Evolutionary conservation across 2,113 vertebrate genomes (phyloP), one percentile per base, ranked within the genome.

Genomic region (Chrysemys picta): DNA sequence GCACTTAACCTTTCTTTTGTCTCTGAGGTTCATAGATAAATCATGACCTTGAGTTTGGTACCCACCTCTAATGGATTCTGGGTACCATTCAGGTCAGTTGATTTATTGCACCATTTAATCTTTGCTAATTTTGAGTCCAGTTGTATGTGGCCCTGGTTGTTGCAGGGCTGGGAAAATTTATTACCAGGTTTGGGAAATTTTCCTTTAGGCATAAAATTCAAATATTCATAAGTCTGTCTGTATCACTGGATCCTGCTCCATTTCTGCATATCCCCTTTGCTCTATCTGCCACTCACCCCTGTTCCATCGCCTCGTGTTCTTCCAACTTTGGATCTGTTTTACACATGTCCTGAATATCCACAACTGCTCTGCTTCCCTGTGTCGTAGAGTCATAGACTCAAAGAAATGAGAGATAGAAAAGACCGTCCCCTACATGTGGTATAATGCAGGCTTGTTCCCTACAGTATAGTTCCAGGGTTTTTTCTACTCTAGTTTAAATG

Each of bases 131-230:
- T 59, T 59, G 81, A 59, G 38, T 45, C 56, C 56, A 45, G 25
- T 56, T 57, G 42, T 57, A 45, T 29, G 38, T 56, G 54, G 81
- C 45, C 53, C 81, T 42, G 38, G 25, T 56, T 82, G 27, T 56
- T 56, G 80, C 8, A 29, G 27, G 25, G 17, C 14, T 57, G 57
- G 62, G 38, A 80, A 80, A 91, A 38, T 84, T 35, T 91, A 82
- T 83, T 84, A 96, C 81, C 87, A 90, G n/a, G 53, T 38, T 82
- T 90, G 38, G 54, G 54, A 38, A 83, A 69, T 80, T 91, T 72
- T 87, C 57, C 50, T 84, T 84, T 84, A 83, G 85, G 69, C 59
- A 56, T 81, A 50, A 72, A 76, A 16, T 3, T 14, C 35, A 65
- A 59, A 82, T 84, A 83, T 89, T 62, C 84, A 25, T 10, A 4